These are phyloP conservation scores for Baccha elongata DNA, from an alignment of 2,888 invertebrate species.

Conservation along the genomic window DNA sequence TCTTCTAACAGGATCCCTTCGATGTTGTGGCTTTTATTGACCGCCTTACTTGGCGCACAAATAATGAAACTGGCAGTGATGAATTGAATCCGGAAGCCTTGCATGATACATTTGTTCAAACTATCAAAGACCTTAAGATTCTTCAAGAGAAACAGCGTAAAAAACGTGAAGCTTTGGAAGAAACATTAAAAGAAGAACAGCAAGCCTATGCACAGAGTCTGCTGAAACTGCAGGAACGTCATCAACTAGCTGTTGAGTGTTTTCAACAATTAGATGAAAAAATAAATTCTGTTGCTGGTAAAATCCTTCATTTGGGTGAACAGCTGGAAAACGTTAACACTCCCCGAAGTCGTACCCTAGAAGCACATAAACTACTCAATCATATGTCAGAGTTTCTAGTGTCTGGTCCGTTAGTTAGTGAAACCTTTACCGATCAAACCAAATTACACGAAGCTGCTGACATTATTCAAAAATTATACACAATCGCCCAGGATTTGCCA, in stretches of 20 bases:
- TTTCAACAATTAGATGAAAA: slow-evolving; percentile 97
- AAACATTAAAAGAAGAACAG: slow-evolving; percentile 92
- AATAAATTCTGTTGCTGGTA: slow-evolving; percentile 98
- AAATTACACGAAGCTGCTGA: slow-evolving; percentile 96
- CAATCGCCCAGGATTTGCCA: slow-evolving; percentile 97
- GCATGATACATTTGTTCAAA: slow-evolving; percentile 95
- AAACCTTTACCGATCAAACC: slow-evolving; percentile 91
- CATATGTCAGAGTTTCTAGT: slow-evolving; percentile 96
- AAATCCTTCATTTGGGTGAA: slow-evolving; percentile 99
- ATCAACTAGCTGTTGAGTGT: slow-evolving; percentile 92
- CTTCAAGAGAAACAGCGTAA: slow-evolving; percentile 93
- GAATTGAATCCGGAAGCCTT: slow-evolving; percentile 93
- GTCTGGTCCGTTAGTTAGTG: slow-evolving; percentile 91
- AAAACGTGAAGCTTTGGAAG: slow-evolving; percentile 92
- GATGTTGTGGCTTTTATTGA: slow-evolving; percentile 99
- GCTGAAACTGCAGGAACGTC: slow-evolving; percentile 91
- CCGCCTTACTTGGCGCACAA: slow-evolving; percentile 96
- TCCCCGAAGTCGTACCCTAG: slow-evolving; percentile 95
- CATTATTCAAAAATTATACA: slow-evolving; percentile 97
- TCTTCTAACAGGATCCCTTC: slow-evolving; percentile 91
- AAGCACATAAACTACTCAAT: slow-evolving; percentile 95
- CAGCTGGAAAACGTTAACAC: slow-evolving; percentile 98
- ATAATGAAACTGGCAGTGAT: slow-evolving; percentile 88
- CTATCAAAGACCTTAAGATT: slow-evolving; percentile 91
- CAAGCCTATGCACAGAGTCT: slow-evolving; percentile 91